Conservation (phyloP, 2,888 invertebrate species). For the Drosophila neonasuta region DNA sequence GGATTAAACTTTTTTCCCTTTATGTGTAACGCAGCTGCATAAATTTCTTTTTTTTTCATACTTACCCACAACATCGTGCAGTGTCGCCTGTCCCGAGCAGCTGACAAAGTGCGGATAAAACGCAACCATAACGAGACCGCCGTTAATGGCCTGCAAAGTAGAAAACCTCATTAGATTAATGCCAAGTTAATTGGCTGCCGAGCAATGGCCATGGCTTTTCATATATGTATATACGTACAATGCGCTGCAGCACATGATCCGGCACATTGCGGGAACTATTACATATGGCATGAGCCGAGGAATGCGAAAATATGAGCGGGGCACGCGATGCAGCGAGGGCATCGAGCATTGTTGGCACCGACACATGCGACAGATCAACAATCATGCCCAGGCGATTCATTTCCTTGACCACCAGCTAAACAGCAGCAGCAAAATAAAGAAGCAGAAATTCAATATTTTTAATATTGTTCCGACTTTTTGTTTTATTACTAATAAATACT, state of each 20-base stretch:
- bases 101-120: conserved; percentile 86
- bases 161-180: conserved; percentile 40
- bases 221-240: conserved; percentile 82
- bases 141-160: conserved; percentile 84
- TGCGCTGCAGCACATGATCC: conserved; percentile 88
- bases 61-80: conserved; percentile 85
- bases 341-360: conserved; percentile 90
- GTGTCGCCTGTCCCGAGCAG: conserved; percentile 84
- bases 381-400: conserved; percentile 95
- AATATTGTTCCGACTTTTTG: neutral
- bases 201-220: conserved; percentile 8
- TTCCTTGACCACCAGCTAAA: conserved; percentile 89
- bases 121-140: conserved; percentile 87
- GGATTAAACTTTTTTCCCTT: neutral
- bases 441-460: neutral
- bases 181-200: conserved; percentile 13
- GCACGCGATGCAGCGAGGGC: conserved; percentile 89
- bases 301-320: conserved; percentile 93
- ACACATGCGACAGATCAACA: conserved; percentile 92
- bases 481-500: neutral
- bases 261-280: conserved; percentile 92
- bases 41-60: conserved; percentile 24
- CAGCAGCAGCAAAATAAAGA: neutral
- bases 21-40: too few species aligned
- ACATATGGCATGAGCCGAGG: conserved; percentile 91